These are phyloP conservation scores for Criorhina ranunculi DNA, from an alignment of 2,888 invertebrate species.

Conservation along the genomic window DNA sequence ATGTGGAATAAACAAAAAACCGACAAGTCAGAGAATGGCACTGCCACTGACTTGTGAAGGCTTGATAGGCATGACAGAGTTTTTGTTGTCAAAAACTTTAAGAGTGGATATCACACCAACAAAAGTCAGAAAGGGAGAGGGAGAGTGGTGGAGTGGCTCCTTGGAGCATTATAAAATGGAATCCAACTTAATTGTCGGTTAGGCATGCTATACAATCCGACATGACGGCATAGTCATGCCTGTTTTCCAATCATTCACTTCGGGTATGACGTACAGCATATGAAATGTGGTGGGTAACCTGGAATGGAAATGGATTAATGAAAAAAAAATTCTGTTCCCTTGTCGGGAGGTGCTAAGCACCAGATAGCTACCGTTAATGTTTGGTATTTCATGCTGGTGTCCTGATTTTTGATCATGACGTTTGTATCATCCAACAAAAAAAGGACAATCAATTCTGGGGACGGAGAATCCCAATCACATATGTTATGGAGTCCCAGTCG, in stretches of 20 bases:
- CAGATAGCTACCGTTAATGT: no score
- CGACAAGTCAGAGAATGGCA: neutral
- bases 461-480: no score
- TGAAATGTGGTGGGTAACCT: neutral
- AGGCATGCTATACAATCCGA: conserved; percentile 34
- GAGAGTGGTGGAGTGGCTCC: neutral
- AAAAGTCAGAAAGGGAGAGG: conserved; percentile 12
- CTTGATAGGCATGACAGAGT: conserved; percentile 21
- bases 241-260: neutral
- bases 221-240: neutral
- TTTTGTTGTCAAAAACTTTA: conserved; percentile 46
- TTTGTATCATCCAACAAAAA: no score
- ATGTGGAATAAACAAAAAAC: neutral
- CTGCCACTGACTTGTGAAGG: neutral
- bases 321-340: no score
- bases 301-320: no score
- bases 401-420: no score
- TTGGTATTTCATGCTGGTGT: no score
- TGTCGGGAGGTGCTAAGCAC: no score
- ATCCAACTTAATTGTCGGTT: conserved; percentile 42
- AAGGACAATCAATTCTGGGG: no score
- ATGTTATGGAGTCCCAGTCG: no score
- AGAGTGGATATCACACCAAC: conserved; percentile 32
- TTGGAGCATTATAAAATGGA: conserved; percentile 39
- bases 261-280: neutral